Evolutionary conservation across 1,140 invertebrate genomes (phyloP).

Genomic region (Rhagoletis pomonella): DNA sequence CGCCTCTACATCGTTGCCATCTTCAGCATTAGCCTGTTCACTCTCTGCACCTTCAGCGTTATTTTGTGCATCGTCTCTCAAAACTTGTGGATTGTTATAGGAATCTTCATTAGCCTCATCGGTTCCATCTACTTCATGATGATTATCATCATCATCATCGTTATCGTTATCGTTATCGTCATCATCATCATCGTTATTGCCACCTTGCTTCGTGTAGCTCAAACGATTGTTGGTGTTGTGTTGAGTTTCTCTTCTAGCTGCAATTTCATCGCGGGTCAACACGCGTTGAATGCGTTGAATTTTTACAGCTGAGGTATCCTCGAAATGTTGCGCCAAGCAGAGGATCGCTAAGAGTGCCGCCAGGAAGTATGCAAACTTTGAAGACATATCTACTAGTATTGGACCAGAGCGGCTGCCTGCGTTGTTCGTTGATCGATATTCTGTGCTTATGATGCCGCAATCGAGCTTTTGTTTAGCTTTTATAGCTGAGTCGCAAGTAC

Average conservation of each 20-base stretch:
- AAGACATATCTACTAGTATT: neutral
- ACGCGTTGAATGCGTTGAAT: neutral
- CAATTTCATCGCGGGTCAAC: neutral
- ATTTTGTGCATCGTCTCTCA: neutral
- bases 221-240: neutral
- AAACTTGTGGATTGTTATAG: neutral
- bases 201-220: neutral
- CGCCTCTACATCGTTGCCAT: neutral
- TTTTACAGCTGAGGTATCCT: neutral
- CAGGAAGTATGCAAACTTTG: neutral
- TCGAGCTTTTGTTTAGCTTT: neutral
- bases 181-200: neutral
- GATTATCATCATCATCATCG: neutral
- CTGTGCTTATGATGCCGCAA: neutral
- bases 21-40: neutral
- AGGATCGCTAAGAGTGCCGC: neutral
- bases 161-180: constrained; percentile 18
- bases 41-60: neutral
- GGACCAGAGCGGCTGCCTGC: neutral
- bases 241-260: neutral
- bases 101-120: neutral
- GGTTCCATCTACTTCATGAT: neutral
- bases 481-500: neutral
- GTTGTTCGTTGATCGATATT: neutral
- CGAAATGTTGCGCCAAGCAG: constrained; percentile 17